Percentiles rank a stretch among this genome's conserved stretches.
Evolutionary conservation across 2,888 invertebrate species (phyloP).

Genomic region (Andrena flavipes): DNA sequence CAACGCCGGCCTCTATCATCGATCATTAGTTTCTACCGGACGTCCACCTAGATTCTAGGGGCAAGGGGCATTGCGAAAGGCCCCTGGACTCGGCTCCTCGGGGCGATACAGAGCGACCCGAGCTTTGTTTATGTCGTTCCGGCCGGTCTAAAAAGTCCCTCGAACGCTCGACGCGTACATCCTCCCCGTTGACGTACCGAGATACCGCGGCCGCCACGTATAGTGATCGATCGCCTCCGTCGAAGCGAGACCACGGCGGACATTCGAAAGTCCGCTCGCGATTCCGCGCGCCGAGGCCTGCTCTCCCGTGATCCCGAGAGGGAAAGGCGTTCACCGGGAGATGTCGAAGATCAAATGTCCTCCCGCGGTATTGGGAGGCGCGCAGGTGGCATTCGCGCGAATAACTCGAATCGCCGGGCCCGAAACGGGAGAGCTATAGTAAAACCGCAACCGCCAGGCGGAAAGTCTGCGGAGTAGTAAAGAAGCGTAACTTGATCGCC

Average conservation of each 20-base stretch:
- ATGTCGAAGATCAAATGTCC: constrained; percentile 29
- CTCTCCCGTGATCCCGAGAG: background rate
- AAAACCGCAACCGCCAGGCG: constrained; percentile 41
- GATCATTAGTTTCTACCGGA: constrained; percentile 67
- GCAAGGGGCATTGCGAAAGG: constrained; percentile 59
- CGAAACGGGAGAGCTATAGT: constrained; percentile 43
- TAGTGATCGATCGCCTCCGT: constrained; percentile 41
- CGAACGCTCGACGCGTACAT: constrained; percentile 39
- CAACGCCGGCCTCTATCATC: constrained; percentile 66
- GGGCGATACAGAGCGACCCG: constrained; percentile 22
- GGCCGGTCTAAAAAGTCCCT: constrained; percentile 7
- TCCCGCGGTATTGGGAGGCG: constrained; percentile 32
- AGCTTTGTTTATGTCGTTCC: constrained; percentile 32
- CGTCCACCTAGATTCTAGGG: constrained; percentile 59
- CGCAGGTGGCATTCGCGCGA: constrained; percentile 26
- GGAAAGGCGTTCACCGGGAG: constrained; percentile 30
- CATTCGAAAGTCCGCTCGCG: constrained; percentile 8
- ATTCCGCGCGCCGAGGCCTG: background rate
- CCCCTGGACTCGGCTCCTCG: constrained; percentile 14
- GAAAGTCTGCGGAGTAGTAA: constrained; percentile 19
- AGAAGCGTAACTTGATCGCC: background rate
- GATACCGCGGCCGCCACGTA: constrained; percentile 16
- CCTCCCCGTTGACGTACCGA: constrained; percentile 26
- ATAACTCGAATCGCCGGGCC: constrained; percentile 41
- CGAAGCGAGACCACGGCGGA: background rate